Percentiles rank a stretch among this genome's conserved stretches.
Conservation (phyloP, 2,888 invertebrate genomes). For the Oscheius sp. region DNA sequence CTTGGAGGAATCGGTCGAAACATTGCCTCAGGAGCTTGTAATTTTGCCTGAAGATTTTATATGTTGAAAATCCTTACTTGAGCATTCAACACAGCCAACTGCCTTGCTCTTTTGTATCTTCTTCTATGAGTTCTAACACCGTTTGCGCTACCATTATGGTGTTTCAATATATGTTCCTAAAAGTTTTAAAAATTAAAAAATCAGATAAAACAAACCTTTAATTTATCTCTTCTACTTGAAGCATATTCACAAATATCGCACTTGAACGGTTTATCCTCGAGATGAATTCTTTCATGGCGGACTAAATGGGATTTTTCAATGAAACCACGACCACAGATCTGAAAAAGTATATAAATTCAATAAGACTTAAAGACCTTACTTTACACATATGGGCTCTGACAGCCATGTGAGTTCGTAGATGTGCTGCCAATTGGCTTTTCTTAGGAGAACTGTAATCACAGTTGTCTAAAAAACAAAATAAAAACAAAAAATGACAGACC, state of each 20-base stretch:
- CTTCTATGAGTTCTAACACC: constrained; percentile 80
- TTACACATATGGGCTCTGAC: constrained; percentile 75
- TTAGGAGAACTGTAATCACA: constrained; percentile 72
- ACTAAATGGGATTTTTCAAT: constrained; percentile 79
- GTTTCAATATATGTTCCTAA: constrained; percentile 73
- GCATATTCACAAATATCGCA: constrained; percentile 78
- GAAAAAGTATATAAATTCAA: not conserved
- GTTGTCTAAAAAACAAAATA: constrained; percentile 35
- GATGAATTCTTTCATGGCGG: constrained; percentile 78
- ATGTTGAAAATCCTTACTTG: constrained; percentile 4
- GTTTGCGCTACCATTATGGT: constrained; percentile 70
- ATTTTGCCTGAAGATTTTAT: constrained; percentile 27
- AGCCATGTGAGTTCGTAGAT: constrained; percentile 76
- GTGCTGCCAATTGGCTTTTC: constrained; percentile 77
- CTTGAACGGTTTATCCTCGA: constrained; percentile 77
- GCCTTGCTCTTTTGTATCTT: constrained; percentile 73
- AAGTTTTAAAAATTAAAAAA: constrained; percentile 59
- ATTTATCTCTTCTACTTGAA: constrained; percentile 77
- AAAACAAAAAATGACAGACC: constrained; percentile 23
- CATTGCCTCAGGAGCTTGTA: constrained; percentile 36
- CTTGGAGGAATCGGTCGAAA: constrained; percentile 45
- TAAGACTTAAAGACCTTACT: constrained; percentile 21
- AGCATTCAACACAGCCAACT: constrained; percentile 51
- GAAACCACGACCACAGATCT: constrained; percentile 75
- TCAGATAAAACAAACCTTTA: constrained; percentile 73